phyloP scores from a whole-genome alignment of 2,113 vertebrate genomes.

The Oreotrochilus melanogaster region DNA sequence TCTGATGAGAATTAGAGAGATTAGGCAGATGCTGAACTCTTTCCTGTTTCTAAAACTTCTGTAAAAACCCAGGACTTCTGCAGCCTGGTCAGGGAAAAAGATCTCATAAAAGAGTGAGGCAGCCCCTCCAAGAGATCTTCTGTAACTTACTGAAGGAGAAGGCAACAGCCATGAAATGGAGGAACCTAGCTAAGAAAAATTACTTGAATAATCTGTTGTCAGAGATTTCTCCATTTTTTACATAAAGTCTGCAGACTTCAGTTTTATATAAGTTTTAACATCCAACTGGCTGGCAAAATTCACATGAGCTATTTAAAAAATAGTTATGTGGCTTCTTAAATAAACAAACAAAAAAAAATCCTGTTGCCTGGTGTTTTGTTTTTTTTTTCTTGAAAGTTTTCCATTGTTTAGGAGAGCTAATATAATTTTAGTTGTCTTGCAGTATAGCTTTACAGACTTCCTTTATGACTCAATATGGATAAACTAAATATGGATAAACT shows the following conservation, averaged over 20 bases:
- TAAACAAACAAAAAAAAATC: neutral
- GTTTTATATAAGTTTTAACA: neutral
- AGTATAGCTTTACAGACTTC: neutral
- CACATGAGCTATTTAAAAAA: neutral
- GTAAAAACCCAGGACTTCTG: neutral
- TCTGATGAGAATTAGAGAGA: constrained; percentile 8
- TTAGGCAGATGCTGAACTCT: neutral
- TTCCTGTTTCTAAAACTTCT: neutral
- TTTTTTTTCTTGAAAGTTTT: neutral
- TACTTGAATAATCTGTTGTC: neutral
- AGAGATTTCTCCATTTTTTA: neutral
- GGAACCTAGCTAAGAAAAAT: neutral
- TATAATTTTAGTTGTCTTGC: neutral
- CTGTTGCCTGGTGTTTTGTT: neutral
- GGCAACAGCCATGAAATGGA: neutral
- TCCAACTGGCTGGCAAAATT: neutral
- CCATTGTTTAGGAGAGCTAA: neutral
- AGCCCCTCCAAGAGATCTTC: neutral
- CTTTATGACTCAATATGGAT: neutral
- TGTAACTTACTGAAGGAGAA: neutral
- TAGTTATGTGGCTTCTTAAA: neutral
- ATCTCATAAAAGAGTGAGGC: neutral
- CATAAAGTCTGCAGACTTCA: neutral
- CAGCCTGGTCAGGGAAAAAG: neutral
- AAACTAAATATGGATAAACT: neutral